A percentile compares a stretch with the other conserved stretches of the same genome.
Evolutionary conservation across 2,113 vertebrate genomes (phyloP).

Genomic region (Sinosuthora webbiana): DNA sequence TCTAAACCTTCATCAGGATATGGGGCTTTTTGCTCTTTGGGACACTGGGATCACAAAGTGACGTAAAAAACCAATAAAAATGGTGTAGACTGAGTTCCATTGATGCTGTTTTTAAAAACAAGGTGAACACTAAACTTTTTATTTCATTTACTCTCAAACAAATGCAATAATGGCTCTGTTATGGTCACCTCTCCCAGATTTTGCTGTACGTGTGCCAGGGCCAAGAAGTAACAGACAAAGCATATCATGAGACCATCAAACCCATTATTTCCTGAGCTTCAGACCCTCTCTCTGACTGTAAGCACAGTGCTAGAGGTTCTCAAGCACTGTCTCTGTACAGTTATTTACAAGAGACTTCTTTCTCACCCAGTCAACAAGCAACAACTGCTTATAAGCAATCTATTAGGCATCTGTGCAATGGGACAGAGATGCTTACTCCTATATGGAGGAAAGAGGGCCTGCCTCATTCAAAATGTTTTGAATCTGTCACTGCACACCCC

Average conservation of each 20-base stretch:
- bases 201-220: background rate
- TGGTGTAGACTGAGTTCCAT: background rate
- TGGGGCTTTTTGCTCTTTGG: background rate
- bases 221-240: background rate
- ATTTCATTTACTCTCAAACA: background rate
- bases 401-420: background rate
- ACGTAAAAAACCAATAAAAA: background rate
- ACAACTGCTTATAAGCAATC: background rate
- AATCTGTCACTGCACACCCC: background rate
- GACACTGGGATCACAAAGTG: background rate
- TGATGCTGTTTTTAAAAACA: background rate
- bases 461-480: background rate
- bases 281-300: background rate
- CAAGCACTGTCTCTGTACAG: background rate
- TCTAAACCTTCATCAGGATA: background rate
- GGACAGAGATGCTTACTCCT: background rate
- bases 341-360: background rate
- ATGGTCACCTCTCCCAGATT: background rate
- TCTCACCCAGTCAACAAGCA: background rate
- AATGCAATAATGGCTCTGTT: background rate
- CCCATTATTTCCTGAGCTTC: background rate
- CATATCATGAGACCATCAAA: background rate
- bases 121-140: background rate
- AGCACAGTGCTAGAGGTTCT: background rate
- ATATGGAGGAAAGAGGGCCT: background rate